Percentiles rank a stretch among this genome's conserved stretches.
Conservation (phyloP, 2,888 invertebrate species). For the Drosophila fulvimacula region DNA sequence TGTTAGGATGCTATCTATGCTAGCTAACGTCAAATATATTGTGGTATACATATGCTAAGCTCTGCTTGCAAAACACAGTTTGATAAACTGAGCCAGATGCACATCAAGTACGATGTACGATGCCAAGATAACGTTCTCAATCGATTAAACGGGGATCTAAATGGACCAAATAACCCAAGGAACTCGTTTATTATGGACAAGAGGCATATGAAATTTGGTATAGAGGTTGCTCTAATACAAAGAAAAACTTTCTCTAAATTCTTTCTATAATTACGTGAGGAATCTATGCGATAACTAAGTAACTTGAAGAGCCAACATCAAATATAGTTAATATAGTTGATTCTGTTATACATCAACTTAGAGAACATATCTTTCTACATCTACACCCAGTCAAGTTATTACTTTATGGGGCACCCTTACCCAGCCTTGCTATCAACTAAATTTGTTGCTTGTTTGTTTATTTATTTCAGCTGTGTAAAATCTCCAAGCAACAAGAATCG, state of each 20-base stretch:
- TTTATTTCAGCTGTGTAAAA: slow-evolving; percentile 33
- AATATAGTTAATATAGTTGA: too few species aligned
- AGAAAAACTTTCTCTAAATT: too few species aligned
- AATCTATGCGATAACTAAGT: too few species aligned
- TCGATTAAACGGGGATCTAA: neutral
- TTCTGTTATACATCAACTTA: too few species aligned
- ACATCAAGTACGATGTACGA: neutral
- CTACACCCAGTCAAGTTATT: neutral
- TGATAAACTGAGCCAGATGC: neutral
- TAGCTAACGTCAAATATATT: slow-evolving; percentile 50
- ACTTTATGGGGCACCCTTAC: neutral
- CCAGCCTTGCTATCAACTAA: neutral
- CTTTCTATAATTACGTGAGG: too few species aligned
- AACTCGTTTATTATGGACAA: neutral
- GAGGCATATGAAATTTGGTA: neutral
- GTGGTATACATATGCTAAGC: slow-evolving; percentile 33
- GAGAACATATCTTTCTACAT: too few species aligned
- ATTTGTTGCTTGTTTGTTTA: slow-evolving; percentile 43
- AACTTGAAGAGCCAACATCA: too few species aligned
- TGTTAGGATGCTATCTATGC: neutral
- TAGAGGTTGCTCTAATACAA: too few species aligned
- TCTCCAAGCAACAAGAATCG: slow-evolving; percentile 25
- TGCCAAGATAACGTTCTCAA: neutral
- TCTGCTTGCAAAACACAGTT: neutral
- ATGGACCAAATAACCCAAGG: neutral